A percentile compares a stretch with the other conserved stretches of the same genome.
Conservation (phyloP, 2,888 invertebrate genomes). For the Polymixis lichenea region DNA sequence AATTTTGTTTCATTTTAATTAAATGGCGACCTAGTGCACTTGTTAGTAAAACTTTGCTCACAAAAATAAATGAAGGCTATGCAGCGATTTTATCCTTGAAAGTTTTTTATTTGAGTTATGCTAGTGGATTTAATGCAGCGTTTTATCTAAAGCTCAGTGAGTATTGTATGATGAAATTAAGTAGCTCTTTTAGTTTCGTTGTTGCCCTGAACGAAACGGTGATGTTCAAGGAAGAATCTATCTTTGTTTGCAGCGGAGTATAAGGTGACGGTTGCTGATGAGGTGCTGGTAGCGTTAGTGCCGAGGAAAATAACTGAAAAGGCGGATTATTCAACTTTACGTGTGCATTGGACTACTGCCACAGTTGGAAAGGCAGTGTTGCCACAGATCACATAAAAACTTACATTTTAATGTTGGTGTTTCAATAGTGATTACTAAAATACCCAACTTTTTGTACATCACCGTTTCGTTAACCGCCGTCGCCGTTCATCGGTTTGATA, state of each 20-base stretch:
- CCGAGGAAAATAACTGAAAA: no score
- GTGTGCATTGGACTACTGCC: no score
- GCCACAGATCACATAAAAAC: no score
- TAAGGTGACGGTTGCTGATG: no score
- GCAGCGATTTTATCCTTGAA: slow-evolving; percentile 45
- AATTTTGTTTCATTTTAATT: slow-evolving; percentile 14
- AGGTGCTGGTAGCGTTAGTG: no score
- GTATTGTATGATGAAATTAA: neutral
- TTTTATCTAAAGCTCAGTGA: neutral
- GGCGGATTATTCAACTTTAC: no score
- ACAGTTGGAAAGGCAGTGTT: no score
- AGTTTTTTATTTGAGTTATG: slow-evolving; percentile 23
- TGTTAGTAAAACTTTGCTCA: slow-evolving; percentile 4
- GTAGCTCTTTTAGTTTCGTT: neutral
- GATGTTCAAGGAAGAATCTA: neutral
- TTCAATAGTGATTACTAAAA: no score
- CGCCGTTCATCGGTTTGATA: neutral
- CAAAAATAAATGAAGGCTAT: slow-evolving; percentile 30
- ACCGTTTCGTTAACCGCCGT: no score
- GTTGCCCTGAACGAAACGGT: neutral
- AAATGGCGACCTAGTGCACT: slow-evolving; percentile 32
- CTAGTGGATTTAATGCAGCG: slow-evolving; percentile 19
- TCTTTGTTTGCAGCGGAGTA: no score
- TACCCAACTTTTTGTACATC: neutral
- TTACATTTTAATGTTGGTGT: no score